Evolutionary conservation across 2,797 vertebrate species (phyloP).

Genomic region (Pitangus sulphuratus): DNA sequence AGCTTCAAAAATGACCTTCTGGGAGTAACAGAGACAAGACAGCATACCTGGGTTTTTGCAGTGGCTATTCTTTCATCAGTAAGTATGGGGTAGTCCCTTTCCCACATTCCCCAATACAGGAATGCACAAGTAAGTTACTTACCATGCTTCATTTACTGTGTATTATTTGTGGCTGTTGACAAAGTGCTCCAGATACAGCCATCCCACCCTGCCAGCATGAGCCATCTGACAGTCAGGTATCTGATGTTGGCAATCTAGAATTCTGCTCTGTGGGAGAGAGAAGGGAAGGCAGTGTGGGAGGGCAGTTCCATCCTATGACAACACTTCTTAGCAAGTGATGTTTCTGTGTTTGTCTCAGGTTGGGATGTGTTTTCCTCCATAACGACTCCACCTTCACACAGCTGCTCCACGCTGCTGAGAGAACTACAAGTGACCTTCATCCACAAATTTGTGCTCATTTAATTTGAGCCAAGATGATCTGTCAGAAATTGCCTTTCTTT

Average conservation of each 20-base stretch:
- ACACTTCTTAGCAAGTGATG: neutral
- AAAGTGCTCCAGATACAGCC: neutral
- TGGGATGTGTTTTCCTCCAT: neutral
- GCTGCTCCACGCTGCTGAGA: neutral
- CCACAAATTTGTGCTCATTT: neutral
- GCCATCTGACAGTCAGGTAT: neutral
- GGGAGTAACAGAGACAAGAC: neutral
- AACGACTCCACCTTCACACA: neutral
- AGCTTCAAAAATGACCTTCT: neutral
- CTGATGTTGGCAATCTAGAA: neutral
- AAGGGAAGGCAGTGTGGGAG: neutral
- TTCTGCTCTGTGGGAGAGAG: neutral
- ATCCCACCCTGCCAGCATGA: neutral
- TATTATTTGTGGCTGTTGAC: neutral
- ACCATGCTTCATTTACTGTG: neutral
- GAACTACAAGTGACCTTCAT: neutral
- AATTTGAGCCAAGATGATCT: neutral
- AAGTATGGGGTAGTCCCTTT: neutral
- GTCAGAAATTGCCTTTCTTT: neutral
- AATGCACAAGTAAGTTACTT: neutral
- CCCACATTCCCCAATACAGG: neutral
- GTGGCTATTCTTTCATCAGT: neutral
- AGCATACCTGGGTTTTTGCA: accelerated
- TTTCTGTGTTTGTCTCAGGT: neutral
- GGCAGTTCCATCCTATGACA: neutral